A percentile compares a stretch with the other conserved stretches of the same genome.
Evolutionary conservation across 2,888 invertebrate genomes (phyloP).

Genomic region (Nephrocerus scutellatus): DNA sequence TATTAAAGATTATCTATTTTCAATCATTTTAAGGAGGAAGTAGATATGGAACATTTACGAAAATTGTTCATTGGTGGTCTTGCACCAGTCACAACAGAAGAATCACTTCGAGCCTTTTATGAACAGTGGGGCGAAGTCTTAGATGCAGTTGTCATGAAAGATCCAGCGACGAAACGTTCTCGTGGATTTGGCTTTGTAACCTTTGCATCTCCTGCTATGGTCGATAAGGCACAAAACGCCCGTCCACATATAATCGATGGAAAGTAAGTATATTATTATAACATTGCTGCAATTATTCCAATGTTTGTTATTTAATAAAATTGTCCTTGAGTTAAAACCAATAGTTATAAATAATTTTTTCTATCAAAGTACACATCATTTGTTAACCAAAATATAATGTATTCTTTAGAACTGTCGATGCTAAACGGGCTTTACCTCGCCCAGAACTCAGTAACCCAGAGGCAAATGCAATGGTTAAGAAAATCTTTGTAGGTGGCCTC

Average conservation of each 20-base stretch:
- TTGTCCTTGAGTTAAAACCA: no score
- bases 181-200: conserved; percentile 43
- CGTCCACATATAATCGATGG: conserved; percentile 39
- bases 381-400: no score
- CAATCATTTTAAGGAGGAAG: conserved; percentile 17
- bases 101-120: conserved; percentile 33
- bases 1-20: not conserved
- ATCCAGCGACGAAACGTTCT: conserved; percentile 38
- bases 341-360: conserved; percentile 1
- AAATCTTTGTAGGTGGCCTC: conserved; percentile 41
- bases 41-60: conserved; percentile 32
- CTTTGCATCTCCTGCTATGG: conserved; percentile 30
- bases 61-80: conserved; percentile 42
- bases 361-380: not conserved
- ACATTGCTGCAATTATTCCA: no score
- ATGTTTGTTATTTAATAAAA: no score
- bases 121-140: conserved; percentile 36
- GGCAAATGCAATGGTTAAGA: conserved; percentile 29
- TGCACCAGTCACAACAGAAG: conserved; percentile 34
- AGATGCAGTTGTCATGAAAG: conserved; percentile 41
- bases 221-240: conserved; percentile 37
- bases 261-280: conserved; percentile 56
- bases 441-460: conserved; percentile 32
- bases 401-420: conserved; percentile 41
- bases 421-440: conserved; percentile 39